Evolutionary conservation across 2,888 invertebrate genomes (phyloP).

Genomic region (Cinara cedri): DNA sequence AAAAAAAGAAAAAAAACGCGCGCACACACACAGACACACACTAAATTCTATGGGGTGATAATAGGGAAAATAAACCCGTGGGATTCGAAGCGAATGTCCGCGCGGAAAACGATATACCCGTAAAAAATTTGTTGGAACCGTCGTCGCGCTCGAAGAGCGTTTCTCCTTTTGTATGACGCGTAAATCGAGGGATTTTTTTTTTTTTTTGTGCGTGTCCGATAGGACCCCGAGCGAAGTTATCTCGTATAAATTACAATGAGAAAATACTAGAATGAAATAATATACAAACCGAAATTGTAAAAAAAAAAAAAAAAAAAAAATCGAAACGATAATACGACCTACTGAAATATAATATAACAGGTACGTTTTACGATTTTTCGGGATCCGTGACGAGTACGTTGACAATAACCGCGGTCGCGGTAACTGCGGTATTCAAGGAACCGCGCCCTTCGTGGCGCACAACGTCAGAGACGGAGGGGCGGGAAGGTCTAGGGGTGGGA

Average conservation of each 20-base stretch:
- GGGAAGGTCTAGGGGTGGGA: background rate
- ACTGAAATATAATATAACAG: conserved; percentile 7
- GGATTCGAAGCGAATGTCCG: conserved; percentile 42
- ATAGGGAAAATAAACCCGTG: background rate
- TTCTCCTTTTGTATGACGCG: conserved; percentile 16
- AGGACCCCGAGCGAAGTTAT: conserved; percentile 5
- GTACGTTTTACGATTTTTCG: conserved; percentile 40
- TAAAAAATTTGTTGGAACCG: conserved; percentile 24
- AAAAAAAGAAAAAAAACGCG: conserved; percentile 14
- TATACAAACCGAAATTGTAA: background rate
- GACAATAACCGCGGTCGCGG: background rate
- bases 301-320: background rate
- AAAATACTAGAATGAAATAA: background rate
- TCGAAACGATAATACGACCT: conserved; percentile 39
- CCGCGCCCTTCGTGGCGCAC: background rate
- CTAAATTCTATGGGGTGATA: conserved; percentile 25
- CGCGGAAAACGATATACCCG: conserved; percentile 20
- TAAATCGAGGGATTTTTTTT: conserved; percentile 13
- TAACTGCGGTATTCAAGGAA: background rate
- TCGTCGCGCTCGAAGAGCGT: background rate
- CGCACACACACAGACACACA: too few relatives aligned
- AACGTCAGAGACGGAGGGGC: background rate
- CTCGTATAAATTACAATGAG: background rate
- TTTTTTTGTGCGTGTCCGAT: background rate
- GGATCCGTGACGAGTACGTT: conserved; percentile 24